A percentile compares a stretch with the other conserved stretches of the same genome.
Conservation (phyloP, 2,113 vertebrate species). For the Sapajus apella region DNA sequence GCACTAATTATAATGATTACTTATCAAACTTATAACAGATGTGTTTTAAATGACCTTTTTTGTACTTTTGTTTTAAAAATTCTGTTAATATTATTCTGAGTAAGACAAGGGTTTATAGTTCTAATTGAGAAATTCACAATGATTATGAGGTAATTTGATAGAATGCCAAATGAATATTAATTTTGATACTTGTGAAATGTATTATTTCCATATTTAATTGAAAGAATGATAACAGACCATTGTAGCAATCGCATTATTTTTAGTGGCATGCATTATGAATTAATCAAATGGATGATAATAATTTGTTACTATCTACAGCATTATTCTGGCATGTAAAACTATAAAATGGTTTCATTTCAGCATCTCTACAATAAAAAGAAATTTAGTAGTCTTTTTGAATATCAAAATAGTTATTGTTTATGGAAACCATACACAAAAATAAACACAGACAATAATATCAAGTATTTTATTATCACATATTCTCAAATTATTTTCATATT, state of each 20-base stretch:
- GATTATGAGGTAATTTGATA: constrained; percentile 80
- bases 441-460: not conserved
- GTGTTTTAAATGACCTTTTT: constrained; percentile 39
- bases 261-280: constrained; percentile 58
- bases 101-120: constrained; percentile 69
- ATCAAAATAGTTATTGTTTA: constrained; percentile 1
- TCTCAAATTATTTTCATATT: constrained; percentile 5
- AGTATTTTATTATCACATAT: not conserved
- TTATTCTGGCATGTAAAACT: constrained; percentile 47
- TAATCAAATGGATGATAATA: constrained; percentile 45
- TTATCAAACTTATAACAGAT: constrained; percentile 53
- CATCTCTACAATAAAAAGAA: constrained; percentile 1
- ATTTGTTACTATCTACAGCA: constrained; percentile 30
- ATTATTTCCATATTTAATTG: constrained; percentile 81
- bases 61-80: constrained; percentile 53
- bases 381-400: not conserved
- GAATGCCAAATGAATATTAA: constrained; percentile 83
- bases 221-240: constrained; percentile 73
- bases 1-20: constrained; percentile 59
- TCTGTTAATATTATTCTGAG: constrained; percentile 72
- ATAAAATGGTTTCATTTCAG: constrained; percentile 18
- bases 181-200: constrained; percentile 78
- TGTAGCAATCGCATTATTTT: constrained; percentile 61
- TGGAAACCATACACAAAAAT: not conserved
- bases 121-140: constrained; percentile 81